A percentile compares a stretch with the other conserved stretches of the same genome.
Conservation (phyloP, 2,888 invertebrate species). For the Gibbula magus region DNA sequence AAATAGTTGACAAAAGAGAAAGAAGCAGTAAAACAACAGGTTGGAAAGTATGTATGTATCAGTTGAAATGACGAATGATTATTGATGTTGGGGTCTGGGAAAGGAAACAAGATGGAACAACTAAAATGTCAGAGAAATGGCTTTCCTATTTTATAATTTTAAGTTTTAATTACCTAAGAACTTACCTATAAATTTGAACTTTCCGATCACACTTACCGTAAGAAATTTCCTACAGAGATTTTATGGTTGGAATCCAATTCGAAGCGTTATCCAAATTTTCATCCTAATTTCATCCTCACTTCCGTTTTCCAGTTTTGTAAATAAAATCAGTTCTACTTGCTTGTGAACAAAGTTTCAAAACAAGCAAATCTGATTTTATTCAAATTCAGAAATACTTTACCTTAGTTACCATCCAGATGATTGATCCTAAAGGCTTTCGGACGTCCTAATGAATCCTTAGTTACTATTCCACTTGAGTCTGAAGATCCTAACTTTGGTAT, state of each 20-base stretch:
- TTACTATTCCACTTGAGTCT: too few species aligned
- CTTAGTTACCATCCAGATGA: too few species aligned
- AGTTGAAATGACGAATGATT: neutral
- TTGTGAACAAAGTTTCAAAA: too few species aligned
- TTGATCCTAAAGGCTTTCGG: too few species aligned
- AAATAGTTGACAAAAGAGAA: neutral
- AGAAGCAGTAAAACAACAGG: neutral
- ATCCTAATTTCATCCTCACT: neutral
- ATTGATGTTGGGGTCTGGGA: neutral
- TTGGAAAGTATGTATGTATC: neutral
- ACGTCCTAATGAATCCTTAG: too few species aligned
- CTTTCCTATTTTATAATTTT: neutral
- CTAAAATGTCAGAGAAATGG: neutral
- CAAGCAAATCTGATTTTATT: too few species aligned
- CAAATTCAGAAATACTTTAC: too few species aligned
- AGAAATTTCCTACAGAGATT: neutral
- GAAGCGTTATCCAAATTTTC: neutral
- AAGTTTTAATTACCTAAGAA: neutral
- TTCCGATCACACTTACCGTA: neutral
- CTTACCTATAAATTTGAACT: neutral
- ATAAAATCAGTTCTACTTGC: too few species aligned
- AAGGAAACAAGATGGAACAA: constrained; percentile 9
- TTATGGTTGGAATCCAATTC: neutral
- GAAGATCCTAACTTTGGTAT: too few species aligned
- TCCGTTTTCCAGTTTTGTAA: neutral